Evolutionary conservation across 2,797 vertebrate species (phyloP).

Genomic region (Crax fasciolata): DNA sequence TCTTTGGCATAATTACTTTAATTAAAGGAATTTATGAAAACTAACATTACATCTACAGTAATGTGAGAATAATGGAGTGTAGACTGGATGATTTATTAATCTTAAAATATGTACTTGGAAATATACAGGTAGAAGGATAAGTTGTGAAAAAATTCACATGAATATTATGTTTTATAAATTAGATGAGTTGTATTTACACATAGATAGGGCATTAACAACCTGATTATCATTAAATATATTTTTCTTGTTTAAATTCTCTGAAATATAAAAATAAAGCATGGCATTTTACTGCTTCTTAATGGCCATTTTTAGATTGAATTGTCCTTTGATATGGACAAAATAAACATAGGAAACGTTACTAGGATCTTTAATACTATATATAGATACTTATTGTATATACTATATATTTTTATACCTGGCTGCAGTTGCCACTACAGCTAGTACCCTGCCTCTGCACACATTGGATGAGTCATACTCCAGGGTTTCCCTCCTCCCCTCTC

Average conservation of each 20-base stretch:
- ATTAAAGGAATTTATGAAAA: slow-evolving; percentile 52
- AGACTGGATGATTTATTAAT: neutral
- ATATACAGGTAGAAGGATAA: neutral
- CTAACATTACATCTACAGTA: neutral
- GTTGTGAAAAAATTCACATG: neutral
- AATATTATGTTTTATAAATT: neutral
- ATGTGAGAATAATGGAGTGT: slow-evolving; percentile 23
- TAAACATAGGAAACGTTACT: neutral
- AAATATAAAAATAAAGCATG: neutral
- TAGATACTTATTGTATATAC: neutral
- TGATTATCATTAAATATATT: neutral
- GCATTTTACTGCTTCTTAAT: neutral
- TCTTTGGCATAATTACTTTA: slow-evolving; percentile 53
- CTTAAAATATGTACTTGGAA: neutral
- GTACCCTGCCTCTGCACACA: neutral
- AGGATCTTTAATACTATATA: neutral
- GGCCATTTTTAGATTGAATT: neutral
- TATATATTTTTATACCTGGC: neutral
- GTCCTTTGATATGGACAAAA: neutral
- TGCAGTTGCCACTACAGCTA: neutral
- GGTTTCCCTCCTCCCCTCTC: neutral
- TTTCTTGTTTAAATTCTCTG: neutral
- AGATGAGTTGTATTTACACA: neutral
- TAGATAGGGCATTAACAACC: neutral
- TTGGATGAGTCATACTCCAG: fast-evolving